phyloP scores from a whole-genome alignment of 1,140 invertebrate species.

The Zelostemma sp. region DNA sequence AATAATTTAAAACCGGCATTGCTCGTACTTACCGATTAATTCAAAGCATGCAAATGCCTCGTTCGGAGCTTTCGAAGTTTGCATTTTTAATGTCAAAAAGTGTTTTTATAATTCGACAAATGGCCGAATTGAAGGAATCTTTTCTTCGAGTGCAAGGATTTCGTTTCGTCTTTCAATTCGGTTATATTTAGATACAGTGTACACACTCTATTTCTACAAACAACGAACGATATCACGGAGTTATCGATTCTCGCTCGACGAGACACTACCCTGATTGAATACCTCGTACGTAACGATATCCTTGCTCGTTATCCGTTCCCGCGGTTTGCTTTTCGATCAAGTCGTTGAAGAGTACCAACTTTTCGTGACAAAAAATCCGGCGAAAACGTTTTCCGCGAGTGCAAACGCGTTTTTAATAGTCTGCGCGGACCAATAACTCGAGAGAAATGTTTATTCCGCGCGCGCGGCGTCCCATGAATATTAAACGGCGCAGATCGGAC shows the following conservation, averaged over 20 bases:
- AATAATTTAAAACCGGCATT: too few species aligned
- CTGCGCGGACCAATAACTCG: not conserved
- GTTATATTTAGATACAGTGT: constrained; percentile 6
- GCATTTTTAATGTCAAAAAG: too few species aligned
- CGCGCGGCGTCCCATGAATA: too few species aligned
- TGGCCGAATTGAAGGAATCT: too few species aligned
- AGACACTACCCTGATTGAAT: constrained; percentile 26
- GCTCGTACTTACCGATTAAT: too few species aligned
- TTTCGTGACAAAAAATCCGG: constrained; percentile 11
- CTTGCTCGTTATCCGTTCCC: constrained; percentile 10
- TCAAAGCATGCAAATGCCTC: too few species aligned
- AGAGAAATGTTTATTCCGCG: not conserved
- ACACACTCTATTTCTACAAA: constrained; percentile 14
- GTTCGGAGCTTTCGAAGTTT: too few species aligned
- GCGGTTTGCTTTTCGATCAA: too few species aligned
- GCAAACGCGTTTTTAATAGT: constrained; percentile 1
- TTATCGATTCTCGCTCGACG: constrained; percentile 29
- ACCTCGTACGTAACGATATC: constrained; percentile 16
- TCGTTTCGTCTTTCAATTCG: constrained; percentile 18
- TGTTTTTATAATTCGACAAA: too few species aligned
- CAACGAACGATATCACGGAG: constrained; percentile 5
- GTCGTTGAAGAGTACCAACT: too few species aligned
- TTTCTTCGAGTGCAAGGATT: too few species aligned
- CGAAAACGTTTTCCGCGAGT: not conserved
- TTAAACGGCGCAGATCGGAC: too few species aligned